These are phyloP conservation scores for Sebastes baramenuke DNA, from an alignment of 2,797 vertebrate species.

Conservation along the genomic window DNA sequence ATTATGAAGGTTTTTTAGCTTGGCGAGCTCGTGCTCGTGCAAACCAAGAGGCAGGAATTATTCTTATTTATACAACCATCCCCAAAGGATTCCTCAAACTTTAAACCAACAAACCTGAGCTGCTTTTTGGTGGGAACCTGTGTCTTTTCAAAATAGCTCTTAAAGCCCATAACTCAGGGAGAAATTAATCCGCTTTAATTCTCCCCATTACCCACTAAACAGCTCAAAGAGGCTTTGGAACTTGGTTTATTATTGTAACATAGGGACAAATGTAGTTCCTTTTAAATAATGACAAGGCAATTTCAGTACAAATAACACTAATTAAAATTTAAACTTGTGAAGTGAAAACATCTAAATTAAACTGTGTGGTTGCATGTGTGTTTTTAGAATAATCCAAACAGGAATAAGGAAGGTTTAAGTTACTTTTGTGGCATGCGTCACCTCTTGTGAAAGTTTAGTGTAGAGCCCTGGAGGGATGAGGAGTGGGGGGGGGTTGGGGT, in stretches of 20 bases:
- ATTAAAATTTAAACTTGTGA: constrained; percentile 36
- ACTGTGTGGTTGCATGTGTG: background rate
- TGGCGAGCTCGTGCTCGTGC: constrained; percentile 85
- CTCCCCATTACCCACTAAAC: constrained; percentile 52
- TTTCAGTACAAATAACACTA: constrained; percentile 42
- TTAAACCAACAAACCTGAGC: constrained; percentile 88
- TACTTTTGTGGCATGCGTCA: constrained; percentile 32
- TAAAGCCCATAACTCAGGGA: constrained; percentile 67
- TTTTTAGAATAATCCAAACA: constrained; percentile 32
- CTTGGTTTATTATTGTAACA: constrained; percentile 50
- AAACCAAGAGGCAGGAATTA: constrained; percentile 89
- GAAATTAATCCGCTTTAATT: constrained; percentile 74
- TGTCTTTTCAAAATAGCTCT: constrained; percentile 80
- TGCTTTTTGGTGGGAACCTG: constrained; percentile 84
- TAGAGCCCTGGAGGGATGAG: constrained; percentile 43
- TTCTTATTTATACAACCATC: constrained; percentile 90
- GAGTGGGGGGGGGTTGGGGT: background rate
- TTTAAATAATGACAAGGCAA: constrained; percentile 36
- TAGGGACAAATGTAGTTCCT: constrained; percentile 44
- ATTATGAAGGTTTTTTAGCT: constrained; percentile 88
- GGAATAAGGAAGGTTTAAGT: constrained; percentile 25
- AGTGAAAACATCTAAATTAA: constrained; percentile 19
- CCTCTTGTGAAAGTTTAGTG: constrained; percentile 29
- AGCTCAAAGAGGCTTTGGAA: constrained; percentile 43
- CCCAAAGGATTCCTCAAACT: constrained; percentile 84